Conservation (phyloP, 2,888 invertebrate genomes). For the Pseudococcus jackbeardsleyi region DNA sequence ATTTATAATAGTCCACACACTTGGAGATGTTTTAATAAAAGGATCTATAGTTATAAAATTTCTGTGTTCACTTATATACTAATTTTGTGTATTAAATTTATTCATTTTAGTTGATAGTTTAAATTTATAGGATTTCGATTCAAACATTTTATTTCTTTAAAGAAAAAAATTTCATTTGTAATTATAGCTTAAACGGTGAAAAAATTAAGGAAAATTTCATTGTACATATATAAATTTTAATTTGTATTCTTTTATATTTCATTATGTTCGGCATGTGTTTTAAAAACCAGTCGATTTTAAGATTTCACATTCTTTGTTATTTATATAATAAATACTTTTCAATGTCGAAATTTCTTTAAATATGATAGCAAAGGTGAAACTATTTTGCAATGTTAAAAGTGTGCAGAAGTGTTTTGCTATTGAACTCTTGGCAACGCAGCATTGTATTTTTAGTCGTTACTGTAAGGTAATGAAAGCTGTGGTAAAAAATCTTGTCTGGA, state of each 20-base stretch:
- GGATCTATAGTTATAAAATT: slow-evolving; percentile 51
- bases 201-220: slow-evolving; percentile 33
- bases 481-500: no score
- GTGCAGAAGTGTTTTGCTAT: no score
- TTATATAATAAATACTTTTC: slow-evolving; percentile 64
- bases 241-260: slow-evolving; percentile 60
- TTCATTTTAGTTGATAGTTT: slow-evolving; percentile 53
- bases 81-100: slow-evolving; percentile 50
- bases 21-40: slow-evolving; percentile 27
- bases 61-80: slow-evolving; percentile 60
- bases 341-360: slow-evolving; percentile 34
- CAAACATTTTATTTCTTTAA: slow-evolving; percentile 41
- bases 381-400: neutral
- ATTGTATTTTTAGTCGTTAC: no score
- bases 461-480: no score
- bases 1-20: neutral
- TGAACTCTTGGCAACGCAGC: no score
- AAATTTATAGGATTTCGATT: slow-evolving; percentile 45
- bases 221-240: slow-evolving; percentile 59
- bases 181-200: slow-evolving; percentile 46
- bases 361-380: neutral
- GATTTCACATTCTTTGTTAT: slow-evolving; percentile 63
- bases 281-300: slow-evolving; percentile 48
- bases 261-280: slow-evolving; percentile 52
- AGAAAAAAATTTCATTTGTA: slow-evolving; percentile 49